Evolutionary conservation across 2,888 invertebrate genomes (phyloP), one percentile per base, ranked within the genome.

Genomic region (Corythucha ciliata): DNA sequence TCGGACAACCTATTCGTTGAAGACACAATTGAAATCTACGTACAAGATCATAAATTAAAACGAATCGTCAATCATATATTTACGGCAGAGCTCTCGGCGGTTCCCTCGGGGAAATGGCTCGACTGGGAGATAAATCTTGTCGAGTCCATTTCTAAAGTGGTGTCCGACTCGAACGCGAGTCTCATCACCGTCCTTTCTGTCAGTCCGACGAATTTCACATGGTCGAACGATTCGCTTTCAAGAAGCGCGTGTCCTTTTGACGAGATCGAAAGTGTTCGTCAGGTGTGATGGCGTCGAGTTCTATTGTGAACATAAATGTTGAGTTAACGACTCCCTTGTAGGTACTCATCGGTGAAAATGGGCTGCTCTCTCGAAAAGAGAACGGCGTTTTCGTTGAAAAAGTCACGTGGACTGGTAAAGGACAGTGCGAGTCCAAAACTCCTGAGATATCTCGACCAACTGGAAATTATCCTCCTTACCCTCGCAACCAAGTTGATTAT

Each of bases 181-280:
- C 77, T 81, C 52, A 76, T 89, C 57, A 81, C 81, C 0, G 83
- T 88, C 1, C 71, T 82, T 42, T 74, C 76, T 29, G 48, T 47
- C 74, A 70, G 26, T 78, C 74, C 76, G 63, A 79, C 74, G 60
- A 78, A 78, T 61, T 86, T 78, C 66, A 81, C 79, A 25, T 89
- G 87, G 87, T 83, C 88, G 16, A 93, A 93, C 64, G 89, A 88
- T 59, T 83, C 86, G 6, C 66, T 92, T 59, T 81, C 86, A 0
- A 81, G 81, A 42, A 79, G 78, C 61, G 76, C 76, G 37, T 93
- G 92, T 61, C 88, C 90, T 0, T 80, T 78, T 60, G 74, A 76
- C 46, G 81, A 83, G 62, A 80, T 92, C 24, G 76, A 78, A 45
- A 70, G 76, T 58, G 68, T 88, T 29, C 76, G 78, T 68, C 75